Percentiles rank a stretch among this genome's conserved stretches.
Evolutionary conservation across 1,140 invertebrate species (phyloP).

Genomic region (Marisa cornuarietis): DNA sequence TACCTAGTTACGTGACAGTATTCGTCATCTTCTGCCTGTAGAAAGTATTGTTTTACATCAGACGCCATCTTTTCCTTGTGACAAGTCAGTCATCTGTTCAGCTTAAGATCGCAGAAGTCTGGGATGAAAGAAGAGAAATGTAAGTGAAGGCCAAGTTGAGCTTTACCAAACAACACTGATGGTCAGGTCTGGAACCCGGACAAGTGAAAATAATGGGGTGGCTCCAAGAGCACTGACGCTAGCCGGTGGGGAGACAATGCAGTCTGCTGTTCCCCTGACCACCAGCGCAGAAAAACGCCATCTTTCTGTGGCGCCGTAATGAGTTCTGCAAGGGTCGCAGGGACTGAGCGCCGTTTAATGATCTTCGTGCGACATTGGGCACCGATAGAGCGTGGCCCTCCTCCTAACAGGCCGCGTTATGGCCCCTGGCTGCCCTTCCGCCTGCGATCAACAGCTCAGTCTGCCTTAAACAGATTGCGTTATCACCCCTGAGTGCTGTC

Average conservation of each 20-base stretch:
- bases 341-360: neutral
- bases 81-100: too few species aligned
- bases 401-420: conserved; percentile 6
- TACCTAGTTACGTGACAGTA: too few species aligned
- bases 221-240: too few species aligned
- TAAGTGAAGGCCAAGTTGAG: too few species aligned
- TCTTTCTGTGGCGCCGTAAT: neutral
- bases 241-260: conserved; percentile 1
- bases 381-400: conserved; percentile 5
- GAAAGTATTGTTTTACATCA: too few species aligned
- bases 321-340: neutral
- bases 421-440: neutral
- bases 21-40: too few species aligned
- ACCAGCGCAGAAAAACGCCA: conserved; percentile 1
- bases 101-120: too few species aligned
- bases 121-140: too few species aligned
- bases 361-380: conserved; percentile 15
- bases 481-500: neutral
- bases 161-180: neutral
- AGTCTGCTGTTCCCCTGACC: conserved; percentile 2
- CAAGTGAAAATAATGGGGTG: too few species aligned
- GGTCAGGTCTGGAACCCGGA: neutral
- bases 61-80: too few species aligned
- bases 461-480: neutral
- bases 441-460: neutral